Evolutionary conservation across 2,888 invertebrate genomes (phyloP).

Genomic region (Epistrophe eligans): DNA sequence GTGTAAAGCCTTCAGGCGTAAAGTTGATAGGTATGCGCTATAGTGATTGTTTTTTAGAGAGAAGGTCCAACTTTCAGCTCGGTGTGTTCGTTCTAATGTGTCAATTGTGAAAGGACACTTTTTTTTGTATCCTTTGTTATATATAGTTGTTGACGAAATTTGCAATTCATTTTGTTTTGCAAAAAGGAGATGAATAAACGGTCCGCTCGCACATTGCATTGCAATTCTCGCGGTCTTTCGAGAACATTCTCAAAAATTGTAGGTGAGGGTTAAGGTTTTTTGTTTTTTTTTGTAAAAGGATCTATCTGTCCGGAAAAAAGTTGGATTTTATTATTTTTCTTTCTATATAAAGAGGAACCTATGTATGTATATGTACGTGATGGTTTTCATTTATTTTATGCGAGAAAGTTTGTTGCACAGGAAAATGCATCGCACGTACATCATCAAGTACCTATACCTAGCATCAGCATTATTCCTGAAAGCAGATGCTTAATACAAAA

Average conservation of each 20-base stretch:
- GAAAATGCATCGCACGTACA: conserved; percentile 52
- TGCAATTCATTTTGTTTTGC: conserved; percentile 47
- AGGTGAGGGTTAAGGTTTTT: neutral
- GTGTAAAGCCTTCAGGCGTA: conserved; percentile 65
- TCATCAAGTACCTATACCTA: neutral
- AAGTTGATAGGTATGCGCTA: conserved; percentile 55
- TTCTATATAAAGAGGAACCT: neutral
- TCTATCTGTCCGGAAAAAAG: conserved; percentile 38
- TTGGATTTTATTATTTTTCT: conserved; percentile 33
- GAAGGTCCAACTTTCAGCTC: neutral
- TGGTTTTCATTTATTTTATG: conserved; percentile 27
- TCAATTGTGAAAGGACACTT: conserved; percentile 61
- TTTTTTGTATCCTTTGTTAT: neutral
- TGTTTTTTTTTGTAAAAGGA: conserved; percentile 39
- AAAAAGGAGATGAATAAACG: conserved; percentile 34
- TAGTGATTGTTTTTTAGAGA: conserved; percentile 45
- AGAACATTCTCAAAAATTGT: neutral
- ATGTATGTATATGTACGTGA: conserved; percentile 27
- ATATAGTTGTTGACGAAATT: conserved; percentile 43
- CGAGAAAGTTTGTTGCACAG: conserved; percentile 53
- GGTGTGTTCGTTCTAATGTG: conserved; percentile 57
- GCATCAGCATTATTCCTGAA: conserved; percentile 10
- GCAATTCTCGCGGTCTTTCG: conserved; percentile 34
- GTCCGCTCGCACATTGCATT: conserved; percentile 32
- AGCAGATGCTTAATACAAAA: conserved; percentile 44